These are phyloP conservation scores for Mionectes olivaceus DNA, from an alignment of 2,797 vertebrate genomes.

Conservation along the genomic window DNA sequence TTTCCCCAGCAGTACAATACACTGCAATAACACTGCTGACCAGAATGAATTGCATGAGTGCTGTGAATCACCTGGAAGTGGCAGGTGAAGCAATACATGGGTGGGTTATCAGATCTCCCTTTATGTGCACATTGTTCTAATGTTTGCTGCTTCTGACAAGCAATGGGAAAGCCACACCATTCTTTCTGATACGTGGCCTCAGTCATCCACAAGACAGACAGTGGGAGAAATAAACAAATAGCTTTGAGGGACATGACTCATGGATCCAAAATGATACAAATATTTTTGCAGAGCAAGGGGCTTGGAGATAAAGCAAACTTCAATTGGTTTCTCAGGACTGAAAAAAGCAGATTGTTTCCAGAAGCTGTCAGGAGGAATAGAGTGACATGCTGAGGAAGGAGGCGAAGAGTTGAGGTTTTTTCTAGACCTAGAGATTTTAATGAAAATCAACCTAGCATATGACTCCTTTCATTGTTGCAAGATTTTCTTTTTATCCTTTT, in stretches of 20 bases:
- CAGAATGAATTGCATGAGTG: neutral
- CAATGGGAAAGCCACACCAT: neutral
- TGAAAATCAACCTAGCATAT: neutral
- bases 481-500: neutral
- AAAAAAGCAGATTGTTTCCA: neutral
- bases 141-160: neutral
- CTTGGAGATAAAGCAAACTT: neutral
- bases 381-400: neutral
- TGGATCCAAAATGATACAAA: neutral
- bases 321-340: neutral
- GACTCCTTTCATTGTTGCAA: neutral
- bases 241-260: neutral
- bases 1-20: neutral
- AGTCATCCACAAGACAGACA: neutral
- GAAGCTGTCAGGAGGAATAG: neutral
- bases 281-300: neutral
- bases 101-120: neutral
- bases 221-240: conserved; percentile 3
- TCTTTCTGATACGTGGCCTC: neutral
- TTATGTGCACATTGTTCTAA: neutral
- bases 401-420: neutral
- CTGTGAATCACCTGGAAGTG: neutral
- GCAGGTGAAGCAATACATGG: neutral
- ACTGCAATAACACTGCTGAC: neutral
- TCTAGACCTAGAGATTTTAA: neutral